These are phyloP conservation scores for Pemphigus obesinymphae DNA, from an alignment of 1,140 invertebrate genomes.

Conservation along the genomic window DNA sequence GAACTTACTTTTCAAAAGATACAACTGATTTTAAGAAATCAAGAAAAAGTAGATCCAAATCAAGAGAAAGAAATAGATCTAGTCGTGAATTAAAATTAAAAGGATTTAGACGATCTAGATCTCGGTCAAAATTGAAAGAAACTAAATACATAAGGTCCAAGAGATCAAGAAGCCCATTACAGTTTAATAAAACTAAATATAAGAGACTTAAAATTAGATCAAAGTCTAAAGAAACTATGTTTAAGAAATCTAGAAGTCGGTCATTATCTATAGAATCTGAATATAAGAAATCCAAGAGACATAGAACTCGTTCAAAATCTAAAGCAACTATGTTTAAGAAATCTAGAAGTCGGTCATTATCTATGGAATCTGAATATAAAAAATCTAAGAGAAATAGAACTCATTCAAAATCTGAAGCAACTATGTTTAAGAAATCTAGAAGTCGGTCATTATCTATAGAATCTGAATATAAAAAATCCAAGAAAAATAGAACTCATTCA, in stretches of 20 bases:
- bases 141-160: not conserved
- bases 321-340: not conserved
- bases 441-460: too few relatives aligned
- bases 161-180: not conserved
- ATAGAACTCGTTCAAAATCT: not conserved
- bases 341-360: not conserved
- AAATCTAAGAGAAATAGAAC: too few relatives aligned
- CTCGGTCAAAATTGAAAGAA: not conserved
- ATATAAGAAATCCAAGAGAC: not conserved
- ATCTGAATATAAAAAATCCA: too few relatives aligned
- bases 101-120: conserved; percentile 2
- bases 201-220: not conserved
- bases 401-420: too few relatives aligned
- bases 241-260: not conserved
- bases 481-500: too few relatives aligned
- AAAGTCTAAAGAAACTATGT: not conserved
- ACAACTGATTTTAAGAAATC: not conserved
- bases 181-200: not conserved
- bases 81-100: not conserved
- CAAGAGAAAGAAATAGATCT: not conserved
- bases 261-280: not conserved
- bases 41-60: conserved; percentile 1
- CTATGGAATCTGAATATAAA: not conserved
- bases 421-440: too few relatives aligned
- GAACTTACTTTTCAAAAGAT: not conserved